Conservation (phyloP, 2,797 vertebrate genomes). For the Rhodeus uyekii region DNA sequence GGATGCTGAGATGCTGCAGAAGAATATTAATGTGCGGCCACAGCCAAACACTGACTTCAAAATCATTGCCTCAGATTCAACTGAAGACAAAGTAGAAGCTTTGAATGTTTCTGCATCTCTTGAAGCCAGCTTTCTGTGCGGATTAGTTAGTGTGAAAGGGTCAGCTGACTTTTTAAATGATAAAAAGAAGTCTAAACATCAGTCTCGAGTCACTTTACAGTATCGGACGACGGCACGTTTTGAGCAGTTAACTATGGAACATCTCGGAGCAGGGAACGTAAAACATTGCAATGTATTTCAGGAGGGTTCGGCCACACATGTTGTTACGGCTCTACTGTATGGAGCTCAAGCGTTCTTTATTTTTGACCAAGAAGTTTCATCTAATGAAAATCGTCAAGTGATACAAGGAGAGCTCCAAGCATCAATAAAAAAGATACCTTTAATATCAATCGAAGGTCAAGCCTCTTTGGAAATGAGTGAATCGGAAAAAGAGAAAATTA, state of each 20-base stretch:
- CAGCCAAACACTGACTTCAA: constrained; percentile 58
- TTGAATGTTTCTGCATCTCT: constrained; percentile 53
- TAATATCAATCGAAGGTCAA: constrained; percentile 19
- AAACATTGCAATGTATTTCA: constrained; percentile 56
- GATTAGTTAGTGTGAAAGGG: constrained; percentile 54
- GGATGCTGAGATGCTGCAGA: constrained; percentile 54
- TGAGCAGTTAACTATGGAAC: constrained; percentile 65
- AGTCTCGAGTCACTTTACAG: constrained; percentile 57
- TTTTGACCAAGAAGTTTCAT: constrained; percentile 63
- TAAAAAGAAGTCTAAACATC: constrained; percentile 52
- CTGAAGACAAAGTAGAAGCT: constrained; percentile 51
- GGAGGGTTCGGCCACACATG: constrained; percentile 63
- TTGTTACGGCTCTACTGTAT: constrained; percentile 67
- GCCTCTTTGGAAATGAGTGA: constrained; percentile 56
- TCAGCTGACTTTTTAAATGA: constrained; percentile 55
- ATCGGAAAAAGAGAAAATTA: constrained; percentile 32
- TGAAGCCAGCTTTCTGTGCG: constrained; percentile 54
- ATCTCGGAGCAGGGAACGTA: constrained; percentile 56
- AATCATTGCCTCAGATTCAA: constrained; percentile 57
- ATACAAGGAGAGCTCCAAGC: constrained; percentile 58
- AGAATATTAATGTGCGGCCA: constrained; percentile 26
- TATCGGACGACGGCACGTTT: constrained; percentile 52
- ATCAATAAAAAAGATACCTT: constrained; percentile 59
- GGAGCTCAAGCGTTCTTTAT: constrained; percentile 71
- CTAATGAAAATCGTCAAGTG: constrained; percentile 53